Evolutionary conservation across 2,888 invertebrate genomes (phyloP).

Genomic region (Spatulosminthurus flaviceps): DNA sequence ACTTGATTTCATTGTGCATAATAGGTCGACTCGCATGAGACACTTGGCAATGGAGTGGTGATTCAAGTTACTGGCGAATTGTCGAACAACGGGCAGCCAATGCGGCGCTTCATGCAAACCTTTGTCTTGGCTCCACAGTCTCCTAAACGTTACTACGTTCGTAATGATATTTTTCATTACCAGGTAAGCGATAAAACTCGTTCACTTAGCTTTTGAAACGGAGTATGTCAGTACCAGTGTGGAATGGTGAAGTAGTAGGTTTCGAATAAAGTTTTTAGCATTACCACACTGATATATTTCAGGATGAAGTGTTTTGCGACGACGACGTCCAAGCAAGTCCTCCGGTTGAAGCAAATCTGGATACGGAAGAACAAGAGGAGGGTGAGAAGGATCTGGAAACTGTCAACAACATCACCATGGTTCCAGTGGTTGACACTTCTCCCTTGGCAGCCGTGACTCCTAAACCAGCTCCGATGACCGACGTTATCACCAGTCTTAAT

Average conservation of each 20-base stretch:
- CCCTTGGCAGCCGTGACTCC: slow-evolving; percentile 65
- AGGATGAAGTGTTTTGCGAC: slow-evolving; percentile 71
- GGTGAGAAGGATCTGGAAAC: slow-evolving; percentile 65
- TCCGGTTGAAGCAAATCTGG: slow-evolving; percentile 56
- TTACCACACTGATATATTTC: slow-evolving; percentile 20
- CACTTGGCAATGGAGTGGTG: slow-evolving; percentile 70
- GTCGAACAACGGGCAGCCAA: slow-evolving; percentile 94
- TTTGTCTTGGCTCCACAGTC: slow-evolving; percentile 95
- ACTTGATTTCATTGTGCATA: too few species aligned
- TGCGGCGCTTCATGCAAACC: slow-evolving; percentile 98
- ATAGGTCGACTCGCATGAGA: slow-evolving; percentile 90
- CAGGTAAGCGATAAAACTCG: slow-evolving; percentile 73
- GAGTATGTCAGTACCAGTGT: too few species aligned
- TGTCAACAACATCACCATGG: slow-evolving; percentile 52
- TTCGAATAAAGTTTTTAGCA: not conserved
- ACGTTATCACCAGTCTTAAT: slow-evolving; percentile 31
- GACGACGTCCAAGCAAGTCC: slow-evolving; percentile 65
- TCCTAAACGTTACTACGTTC: slow-evolving; percentile 97
- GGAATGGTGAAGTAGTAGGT: not conserved
- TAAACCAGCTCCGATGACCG: slow-evolving; percentile 33
- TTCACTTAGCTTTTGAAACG: not conserved
- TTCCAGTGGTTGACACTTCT: slow-evolving; percentile 30
- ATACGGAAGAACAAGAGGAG: slow-evolving; percentile 65
- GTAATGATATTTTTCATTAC: slow-evolving; percentile 98
- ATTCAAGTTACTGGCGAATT: slow-evolving; percentile 90